These are phyloP conservation scores for Phrynosoma platyrhinos DNA, from an alignment of 2,113 vertebrate genomes.

Conservation along the genomic window DNA sequence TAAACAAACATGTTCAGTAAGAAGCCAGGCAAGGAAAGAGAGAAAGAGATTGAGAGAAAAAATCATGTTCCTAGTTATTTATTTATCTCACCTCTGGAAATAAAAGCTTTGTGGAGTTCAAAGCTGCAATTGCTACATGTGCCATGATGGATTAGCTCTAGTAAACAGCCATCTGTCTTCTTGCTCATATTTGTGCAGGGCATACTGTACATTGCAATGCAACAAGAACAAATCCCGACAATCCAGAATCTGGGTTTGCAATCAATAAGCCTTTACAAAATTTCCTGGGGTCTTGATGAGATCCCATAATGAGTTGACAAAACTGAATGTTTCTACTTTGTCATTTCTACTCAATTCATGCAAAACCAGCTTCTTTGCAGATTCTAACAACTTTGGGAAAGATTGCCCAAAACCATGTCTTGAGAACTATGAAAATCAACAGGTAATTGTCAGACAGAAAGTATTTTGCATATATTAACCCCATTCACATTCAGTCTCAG, in stretches of 20 bases:
- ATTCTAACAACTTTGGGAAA: not conserved
- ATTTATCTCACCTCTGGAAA: slow-evolving; percentile 73
- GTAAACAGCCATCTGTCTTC: slow-evolving; percentile 75
- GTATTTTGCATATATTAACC: not conserved
- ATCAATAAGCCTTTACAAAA: slow-evolving; percentile 34
- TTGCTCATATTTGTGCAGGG: slow-evolving; percentile 17
- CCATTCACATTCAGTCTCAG: not conserved
- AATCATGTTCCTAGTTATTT: slow-evolving; percentile 61
- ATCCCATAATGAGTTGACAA: slow-evolving; percentile 17
- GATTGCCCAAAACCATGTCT: slow-evolving; percentile 22
- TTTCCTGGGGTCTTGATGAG: slow-evolving; percentile 41
- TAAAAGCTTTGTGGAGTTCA: slow-evolving; percentile 57
- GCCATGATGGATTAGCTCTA: slow-evolving; percentile 72
- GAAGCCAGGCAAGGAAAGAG: slow-evolving; percentile 33
- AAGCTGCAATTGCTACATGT: slow-evolving; percentile 67
- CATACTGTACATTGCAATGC: slow-evolving; percentile 32
- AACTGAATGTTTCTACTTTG: slow-evolving; percentile 15
- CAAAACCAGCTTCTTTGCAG: not conserved
- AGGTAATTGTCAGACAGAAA: slow-evolving; percentile 26
- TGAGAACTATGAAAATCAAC: not conserved
- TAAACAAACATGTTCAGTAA: slow-evolving; percentile 63
- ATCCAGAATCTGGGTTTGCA: slow-evolving; percentile 52
- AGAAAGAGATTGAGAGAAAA: slow-evolving; percentile 48
- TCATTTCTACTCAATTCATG: slow-evolving; percentile 6
- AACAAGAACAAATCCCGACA: slow-evolving; percentile 62